These are phyloP conservation scores for Heterochromis multidens DNA, from an alignment of 2,113 vertebrate genomes.

Conservation along the genomic window DNA sequence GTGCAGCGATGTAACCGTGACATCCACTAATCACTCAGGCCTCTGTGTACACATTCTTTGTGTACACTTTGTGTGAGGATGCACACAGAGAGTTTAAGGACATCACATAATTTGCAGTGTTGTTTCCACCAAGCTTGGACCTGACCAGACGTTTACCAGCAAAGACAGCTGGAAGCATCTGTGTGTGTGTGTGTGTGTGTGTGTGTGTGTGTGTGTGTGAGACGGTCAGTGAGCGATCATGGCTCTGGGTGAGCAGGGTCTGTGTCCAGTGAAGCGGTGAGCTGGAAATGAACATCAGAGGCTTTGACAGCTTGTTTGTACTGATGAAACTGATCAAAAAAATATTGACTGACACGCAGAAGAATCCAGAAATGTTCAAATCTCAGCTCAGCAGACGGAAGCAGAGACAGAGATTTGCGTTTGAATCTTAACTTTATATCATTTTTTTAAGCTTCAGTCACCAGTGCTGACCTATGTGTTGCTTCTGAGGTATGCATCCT, in stretches of 20 bases:
- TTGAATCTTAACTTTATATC: background rate
- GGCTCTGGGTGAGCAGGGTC: background rate
- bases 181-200: background rate
- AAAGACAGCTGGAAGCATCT: background rate
- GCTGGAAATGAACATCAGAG: background rate
- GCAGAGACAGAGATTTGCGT: background rate
- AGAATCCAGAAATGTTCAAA: background rate
- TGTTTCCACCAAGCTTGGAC: background rate
- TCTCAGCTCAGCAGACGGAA: background rate
- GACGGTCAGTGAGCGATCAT: too few relatives aligned
- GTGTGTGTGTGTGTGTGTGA: background rate
- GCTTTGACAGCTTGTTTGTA: background rate
- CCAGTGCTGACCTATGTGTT: background rate
- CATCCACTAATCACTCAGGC: background rate
- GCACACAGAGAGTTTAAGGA: background rate
- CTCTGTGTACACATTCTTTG: background rate
- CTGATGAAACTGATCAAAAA: background rate
- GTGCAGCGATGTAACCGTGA: fast-evolving
- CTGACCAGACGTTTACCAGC: background rate
- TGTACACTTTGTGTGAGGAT: background rate
- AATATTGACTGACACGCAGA: background rate
- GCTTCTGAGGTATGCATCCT: background rate
- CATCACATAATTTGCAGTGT: background rate
- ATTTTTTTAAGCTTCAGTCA: background rate
- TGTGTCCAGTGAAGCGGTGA: fast-evolving